These are phyloP conservation scores for Anagyrus pseudococci DNA, from an alignment of 2,888 invertebrate genomes.

Conservation along the genomic window DNA sequence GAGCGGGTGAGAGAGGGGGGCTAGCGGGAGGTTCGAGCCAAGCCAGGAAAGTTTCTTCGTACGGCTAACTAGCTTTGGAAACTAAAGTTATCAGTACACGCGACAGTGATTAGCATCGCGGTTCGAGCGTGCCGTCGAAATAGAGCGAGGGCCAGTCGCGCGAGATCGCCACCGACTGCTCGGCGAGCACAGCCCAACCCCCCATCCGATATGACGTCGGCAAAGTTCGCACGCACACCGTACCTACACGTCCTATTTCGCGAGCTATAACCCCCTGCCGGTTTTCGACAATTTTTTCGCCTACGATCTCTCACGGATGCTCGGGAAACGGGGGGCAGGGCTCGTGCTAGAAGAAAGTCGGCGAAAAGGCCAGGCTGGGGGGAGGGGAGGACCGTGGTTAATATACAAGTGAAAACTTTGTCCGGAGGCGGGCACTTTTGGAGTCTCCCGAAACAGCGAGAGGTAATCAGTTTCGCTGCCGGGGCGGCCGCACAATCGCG, in stretches of 20 bases:
- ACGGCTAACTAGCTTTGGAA: constrained; percentile 35
- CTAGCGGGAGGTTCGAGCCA: not conserved
- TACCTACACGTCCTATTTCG: not conserved
- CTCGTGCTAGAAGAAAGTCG: no score
- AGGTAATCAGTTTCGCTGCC: no score
- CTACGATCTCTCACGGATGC: not conserved
- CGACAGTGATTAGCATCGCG: constrained; percentile 38
- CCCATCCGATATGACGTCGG: not conserved
- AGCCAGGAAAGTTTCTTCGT: constrained; percentile 13
- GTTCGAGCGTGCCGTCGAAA: constrained; percentile 22
- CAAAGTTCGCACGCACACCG: constrained; percentile 10
- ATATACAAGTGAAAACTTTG: constrained; percentile 47
- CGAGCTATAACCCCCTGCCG: not conserved
- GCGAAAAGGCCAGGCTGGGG: no score
- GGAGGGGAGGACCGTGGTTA: no score
- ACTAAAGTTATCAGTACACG: constrained; percentile 37
- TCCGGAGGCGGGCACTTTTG: constrained; percentile 44
- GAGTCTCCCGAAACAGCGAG: constrained; percentile 48
- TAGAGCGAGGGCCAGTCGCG: not conserved
- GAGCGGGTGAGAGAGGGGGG: not conserved
- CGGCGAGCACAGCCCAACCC: not conserved
- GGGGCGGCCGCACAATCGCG: no score
- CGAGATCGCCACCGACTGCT: not conserved
- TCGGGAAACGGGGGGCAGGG: no score
- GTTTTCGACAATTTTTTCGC: no score